These are phyloP conservation scores for Hypomecis atomaria DNA, from an alignment of 2,888 invertebrate genomes.

Conservation along the genomic window DNA sequence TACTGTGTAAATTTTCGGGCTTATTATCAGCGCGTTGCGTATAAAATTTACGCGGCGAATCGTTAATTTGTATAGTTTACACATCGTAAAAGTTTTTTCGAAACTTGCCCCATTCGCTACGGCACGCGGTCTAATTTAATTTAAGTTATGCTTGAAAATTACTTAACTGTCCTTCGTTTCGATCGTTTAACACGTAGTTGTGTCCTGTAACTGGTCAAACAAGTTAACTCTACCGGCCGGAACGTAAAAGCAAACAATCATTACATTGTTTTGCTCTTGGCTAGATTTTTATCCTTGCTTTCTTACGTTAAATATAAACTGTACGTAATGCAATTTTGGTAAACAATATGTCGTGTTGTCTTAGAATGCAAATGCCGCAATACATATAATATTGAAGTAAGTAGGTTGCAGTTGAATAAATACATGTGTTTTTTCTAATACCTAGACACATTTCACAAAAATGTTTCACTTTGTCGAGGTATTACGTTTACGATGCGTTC, in stretches of 20 bases:
- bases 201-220: slow-evolving; percentile 64
- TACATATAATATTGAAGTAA: slow-evolving; percentile 11
- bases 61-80: slow-evolving; percentile 20
- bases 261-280: slow-evolving; percentile 14
- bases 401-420: slow-evolving; percentile 25
- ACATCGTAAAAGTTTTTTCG: slow-evolving; percentile 13
- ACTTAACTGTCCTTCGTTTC: slow-evolving; percentile 50
- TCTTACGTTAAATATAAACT: slow-evolving; percentile 19
- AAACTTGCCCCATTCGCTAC: slow-evolving; percentile 18
- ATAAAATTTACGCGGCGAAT: slow-evolving; percentile 32
- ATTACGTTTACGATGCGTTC: too few species aligned
- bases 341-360: slow-evolving; percentile 27
- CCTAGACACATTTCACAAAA: slow-evolving; percentile 1
- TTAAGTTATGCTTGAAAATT: slow-evolving; percentile 28
- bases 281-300: slow-evolving; percentile 19
- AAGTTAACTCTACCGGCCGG: slow-evolving; percentile 50
- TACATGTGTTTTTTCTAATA: slow-evolving; percentile 19
- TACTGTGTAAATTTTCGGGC: slow-evolving; percentile 16
- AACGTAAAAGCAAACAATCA: slow-evolving; percentile 27
- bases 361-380: slow-evolving; percentile 30
- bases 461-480: too few species aligned
- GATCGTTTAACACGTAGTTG: slow-evolving; percentile 47
- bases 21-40: slow-evolving; percentile 18
- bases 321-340: slow-evolving; percentile 23
- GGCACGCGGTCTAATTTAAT: slow-evolving; percentile 27